Percentiles rank a stretch among this genome's conserved stretches.
phyloP scores from a whole-genome alignment of 2,888 invertebrate species.

The Ctenicera cuprea region DNA sequence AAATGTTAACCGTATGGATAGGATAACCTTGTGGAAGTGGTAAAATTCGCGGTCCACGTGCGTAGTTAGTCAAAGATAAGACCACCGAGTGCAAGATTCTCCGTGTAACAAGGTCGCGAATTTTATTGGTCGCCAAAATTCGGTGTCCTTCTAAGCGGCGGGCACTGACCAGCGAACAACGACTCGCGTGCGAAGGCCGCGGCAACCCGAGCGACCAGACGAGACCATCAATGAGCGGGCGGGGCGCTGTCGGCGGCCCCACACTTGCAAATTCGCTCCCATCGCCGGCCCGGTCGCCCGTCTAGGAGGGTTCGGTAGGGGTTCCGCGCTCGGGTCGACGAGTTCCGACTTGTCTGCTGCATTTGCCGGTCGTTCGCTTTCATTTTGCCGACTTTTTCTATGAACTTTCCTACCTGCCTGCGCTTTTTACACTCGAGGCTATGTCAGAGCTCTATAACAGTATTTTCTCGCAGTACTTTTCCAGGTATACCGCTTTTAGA shows the following conservation, averaged over 20 bases:
- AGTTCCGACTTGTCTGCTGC: slow-evolving; percentile 20
- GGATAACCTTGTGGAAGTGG: slow-evolving; percentile 37
- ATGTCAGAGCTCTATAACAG: too few species aligned
- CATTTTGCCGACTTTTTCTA: slow-evolving; percentile 2
- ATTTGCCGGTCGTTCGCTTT: slow-evolving; percentile 23
- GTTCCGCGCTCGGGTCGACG: slow-evolving; percentile 16
- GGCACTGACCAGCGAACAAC: slow-evolving; percentile 70
- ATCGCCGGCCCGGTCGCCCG: too few species aligned
- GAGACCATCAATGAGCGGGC: slow-evolving; percentile 47
- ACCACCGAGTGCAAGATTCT: slow-evolving; percentile 46
- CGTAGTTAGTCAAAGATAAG: slow-evolving; percentile 36
- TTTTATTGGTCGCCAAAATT: slow-evolving; percentile 55
- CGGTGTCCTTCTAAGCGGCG: slow-evolving; percentile 60
- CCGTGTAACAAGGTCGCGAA: slow-evolving; percentile 51
- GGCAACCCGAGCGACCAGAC: slow-evolving; percentile 41
- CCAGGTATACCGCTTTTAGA: neutral
- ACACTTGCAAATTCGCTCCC: slow-evolving; percentile 25
- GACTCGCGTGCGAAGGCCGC: slow-evolving; percentile 56
- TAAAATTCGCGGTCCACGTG: slow-evolving; percentile 47
- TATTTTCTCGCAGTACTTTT: neutral
- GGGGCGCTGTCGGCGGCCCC: slow-evolving; percentile 38
- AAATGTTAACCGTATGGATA: slow-evolving; percentile 18
- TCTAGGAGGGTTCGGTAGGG: slow-evolving; percentile 18
- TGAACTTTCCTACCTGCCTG: neutral
- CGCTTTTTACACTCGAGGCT: neutral